These are phyloP conservation scores for Ophion slaviceki DNA, from an alignment of 2,888 invertebrate species.

Conservation along the genomic window DNA sequence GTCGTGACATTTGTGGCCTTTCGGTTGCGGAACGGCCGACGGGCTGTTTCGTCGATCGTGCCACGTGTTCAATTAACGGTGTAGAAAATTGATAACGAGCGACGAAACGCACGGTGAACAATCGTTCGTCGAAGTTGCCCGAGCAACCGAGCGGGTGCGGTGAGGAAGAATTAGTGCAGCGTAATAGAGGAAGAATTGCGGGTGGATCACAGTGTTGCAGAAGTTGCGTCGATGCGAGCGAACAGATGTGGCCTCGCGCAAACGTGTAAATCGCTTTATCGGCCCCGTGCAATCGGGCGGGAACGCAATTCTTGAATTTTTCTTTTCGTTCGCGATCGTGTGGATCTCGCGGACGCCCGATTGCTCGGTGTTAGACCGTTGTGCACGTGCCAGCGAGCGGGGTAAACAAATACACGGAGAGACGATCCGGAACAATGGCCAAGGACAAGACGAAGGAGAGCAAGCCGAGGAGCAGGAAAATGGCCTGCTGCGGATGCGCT, in stretches of 20 bases:
- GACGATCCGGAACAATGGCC: slow-evolving; percentile 65
- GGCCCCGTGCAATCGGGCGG: slow-evolving; percentile 28
- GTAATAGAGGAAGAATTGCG: neutral
- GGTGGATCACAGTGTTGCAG: neutral
- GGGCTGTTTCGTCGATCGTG: neutral
- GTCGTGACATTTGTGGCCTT: neutral
- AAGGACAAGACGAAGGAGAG: slow-evolving; percentile 72
- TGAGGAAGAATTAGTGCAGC: neutral
- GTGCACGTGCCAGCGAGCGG: slow-evolving; percentile 10
- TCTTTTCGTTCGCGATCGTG: neutral
- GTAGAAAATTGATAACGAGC: neutral
- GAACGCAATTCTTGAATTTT: neutral
- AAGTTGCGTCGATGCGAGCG: slow-evolving; percentile 9
- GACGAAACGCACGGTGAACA: neutral
- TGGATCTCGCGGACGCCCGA: neutral
- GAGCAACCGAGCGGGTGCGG: neutral
- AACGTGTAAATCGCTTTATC: slow-evolving; percentile 53
- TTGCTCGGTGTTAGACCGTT: slow-evolving; percentile 23
- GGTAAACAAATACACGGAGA: slow-evolving; percentile 27
- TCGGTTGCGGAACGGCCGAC: neutral
- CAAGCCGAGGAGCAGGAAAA: slow-evolving; percentile 73
- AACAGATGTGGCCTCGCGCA: slow-evolving; percentile 49
- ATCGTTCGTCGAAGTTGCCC: neutral
- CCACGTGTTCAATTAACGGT: neutral
- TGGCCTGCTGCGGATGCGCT: slow-evolving; percentile 82